Evolutionary conservation across 2,888 invertebrate genomes (phyloP), one percentile per base, ranked within the genome.

Genomic region (Drosophila bunnanda): DNA sequence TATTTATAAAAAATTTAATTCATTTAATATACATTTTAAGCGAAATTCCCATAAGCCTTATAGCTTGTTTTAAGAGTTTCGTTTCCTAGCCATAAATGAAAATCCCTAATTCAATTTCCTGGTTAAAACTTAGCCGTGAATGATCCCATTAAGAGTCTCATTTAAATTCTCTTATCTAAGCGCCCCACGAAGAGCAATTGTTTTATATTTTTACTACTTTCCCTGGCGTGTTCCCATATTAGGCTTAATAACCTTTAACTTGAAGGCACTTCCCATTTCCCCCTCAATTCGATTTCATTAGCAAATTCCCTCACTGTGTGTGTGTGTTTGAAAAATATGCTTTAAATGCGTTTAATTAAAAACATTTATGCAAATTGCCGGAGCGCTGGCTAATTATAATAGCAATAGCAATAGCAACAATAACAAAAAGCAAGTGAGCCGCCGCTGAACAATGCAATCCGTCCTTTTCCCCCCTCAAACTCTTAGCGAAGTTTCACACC

Each of bases 331-430:
- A 80, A 60, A 82, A 82, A 85, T 82, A 78, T 88, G 88, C 80
- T 67, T 84, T 85, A 80, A 88, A 68, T 83, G 89, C 77, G 72
- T 76, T 83, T 76, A 81, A 88, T 82, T 88, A 80, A 85, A 88
- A 80, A 80, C 73, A 82, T 78, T 82, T 80, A 88, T 86, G 88
- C 72, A 80, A 85, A 85, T 85, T 85, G 77, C 57, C 34, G 22
- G 64, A 74, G 52, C 68, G 25, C 62, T 48, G 75, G 71, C 74
- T 67, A 76, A 76, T 82, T 82, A 85, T 60, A 66, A 66, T 77
- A 80, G 74, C 65, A 60, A 55, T n/a, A n/a, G n/a, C 12, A 30
- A 4, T 10, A 28, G 4, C 12, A 30, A 1, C 17, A 50, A 20
- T 20, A 72, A 57, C 77, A 72, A 76, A 75, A 82, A 64, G 52